These are phyloP conservation scores for Platysternon megacephalum DNA, from an alignment of 2,113 vertebrate species.

Conservation along the genomic window DNA sequence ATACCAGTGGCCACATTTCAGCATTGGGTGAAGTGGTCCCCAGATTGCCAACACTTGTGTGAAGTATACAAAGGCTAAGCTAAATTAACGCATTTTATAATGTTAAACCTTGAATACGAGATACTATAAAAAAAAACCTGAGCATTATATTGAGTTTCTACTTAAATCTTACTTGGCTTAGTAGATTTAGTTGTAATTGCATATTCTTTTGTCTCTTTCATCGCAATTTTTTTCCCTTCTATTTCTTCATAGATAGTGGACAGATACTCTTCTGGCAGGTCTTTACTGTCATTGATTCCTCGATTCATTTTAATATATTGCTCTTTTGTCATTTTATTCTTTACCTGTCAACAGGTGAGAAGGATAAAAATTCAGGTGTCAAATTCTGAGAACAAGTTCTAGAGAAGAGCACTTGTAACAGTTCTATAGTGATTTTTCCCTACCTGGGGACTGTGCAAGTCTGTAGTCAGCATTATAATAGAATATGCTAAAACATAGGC, in stretches of 20 bases:
- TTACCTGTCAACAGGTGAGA: slow-evolving; percentile 83
- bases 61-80: neutral
- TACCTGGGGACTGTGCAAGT: slow-evolving; percentile 98
- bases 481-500: slow-evolving; percentile 98
- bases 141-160: neutral
- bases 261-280: slow-evolving; percentile 95
- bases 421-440: neutral
- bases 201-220: slow-evolving; percentile 97
- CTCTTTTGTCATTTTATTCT: slow-evolving; percentile 99
- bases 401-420: neutral
- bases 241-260: slow-evolving; percentile 97
- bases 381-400: slow-evolving; percentile 6
- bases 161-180: slow-evolving; percentile 91
- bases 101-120: neutral
- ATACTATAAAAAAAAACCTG: neutral
- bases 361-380: neutral
- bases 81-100: neutral
- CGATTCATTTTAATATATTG: slow-evolving; percentile 99
- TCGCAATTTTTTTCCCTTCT: slow-evolving; percentile 96
- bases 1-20: neutral
- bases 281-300: slow-evolving; percentile 98
- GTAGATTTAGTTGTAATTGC: slow-evolving; percentile 90
- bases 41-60: neutral
- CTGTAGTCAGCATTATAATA: slow-evolving; percentile 98
- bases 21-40: neutral